A percentile compares a stretch with the other conserved stretches of the same genome.
Evolutionary conservation across 2,797 vertebrate species (phyloP).

Genomic region (Acanthis flammea): DNA sequence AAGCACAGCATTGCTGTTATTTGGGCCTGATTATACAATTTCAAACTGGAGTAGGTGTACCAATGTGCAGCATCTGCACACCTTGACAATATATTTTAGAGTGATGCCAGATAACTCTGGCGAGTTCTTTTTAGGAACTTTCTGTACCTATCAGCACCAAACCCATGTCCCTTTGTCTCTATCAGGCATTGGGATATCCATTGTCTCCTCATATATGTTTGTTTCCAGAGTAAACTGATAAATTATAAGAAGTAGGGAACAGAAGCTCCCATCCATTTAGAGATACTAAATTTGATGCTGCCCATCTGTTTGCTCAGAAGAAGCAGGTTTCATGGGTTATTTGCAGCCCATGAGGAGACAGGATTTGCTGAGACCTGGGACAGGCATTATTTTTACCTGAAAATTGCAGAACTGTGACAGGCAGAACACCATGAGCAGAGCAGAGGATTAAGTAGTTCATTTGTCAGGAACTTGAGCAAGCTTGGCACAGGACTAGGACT

Average conservation of each 20-base stretch:
- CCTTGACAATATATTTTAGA: neutral
- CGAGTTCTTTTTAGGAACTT: neutral
- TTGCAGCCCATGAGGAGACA: neutral
- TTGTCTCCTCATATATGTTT: neutral
- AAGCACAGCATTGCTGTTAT: neutral
- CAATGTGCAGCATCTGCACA: neutral
- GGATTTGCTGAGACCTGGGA: neutral
- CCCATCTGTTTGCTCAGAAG: conserved; percentile 1
- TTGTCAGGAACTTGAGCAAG: neutral
- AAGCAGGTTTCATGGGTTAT: neutral
- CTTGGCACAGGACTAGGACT: neutral
- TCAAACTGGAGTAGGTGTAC: neutral
- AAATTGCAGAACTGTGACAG: neutral
- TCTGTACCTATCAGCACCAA: neutral
- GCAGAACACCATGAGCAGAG: neutral
- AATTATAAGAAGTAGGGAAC: neutral
- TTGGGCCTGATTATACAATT: neutral
- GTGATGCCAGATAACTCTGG: neutral
- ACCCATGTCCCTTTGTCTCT: accelerated
- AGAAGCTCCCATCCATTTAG: neutral
- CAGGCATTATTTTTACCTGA: neutral
- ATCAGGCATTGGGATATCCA: neutral
- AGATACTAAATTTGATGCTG: neutral
- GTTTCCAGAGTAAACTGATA: neutral
- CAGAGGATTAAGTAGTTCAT: neutral